Percentiles rank a stretch among this genome's conserved stretches.
These are phyloP conservation scores for Plagiodera versicolora DNA, from an alignment of 2,888 invertebrate genomes.

Conservation along the genomic window DNA sequence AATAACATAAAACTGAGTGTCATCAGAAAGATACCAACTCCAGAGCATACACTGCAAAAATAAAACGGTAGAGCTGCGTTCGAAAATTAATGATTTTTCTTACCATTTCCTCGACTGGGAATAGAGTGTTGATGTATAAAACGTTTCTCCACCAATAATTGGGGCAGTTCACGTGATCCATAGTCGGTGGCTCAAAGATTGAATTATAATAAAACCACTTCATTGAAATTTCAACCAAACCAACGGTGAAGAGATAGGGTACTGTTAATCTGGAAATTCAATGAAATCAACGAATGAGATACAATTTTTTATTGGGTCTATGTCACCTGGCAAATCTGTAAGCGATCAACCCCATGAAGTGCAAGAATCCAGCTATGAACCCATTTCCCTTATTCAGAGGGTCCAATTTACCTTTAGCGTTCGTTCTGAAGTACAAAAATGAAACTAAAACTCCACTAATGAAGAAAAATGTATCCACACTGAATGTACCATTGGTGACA, in stretches of 20 bases:
- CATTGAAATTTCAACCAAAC: slow-evolving; percentile 83
- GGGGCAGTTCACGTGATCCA: slow-evolving; percentile 80
- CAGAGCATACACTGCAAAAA: slow-evolving; percentile 80
- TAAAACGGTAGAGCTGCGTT: slow-evolving; percentile 10
- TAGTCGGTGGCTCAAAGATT: slow-evolving; percentile 80
- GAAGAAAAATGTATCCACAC: slow-evolving; percentile 83
- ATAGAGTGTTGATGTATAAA: slow-evolving; percentile 82
- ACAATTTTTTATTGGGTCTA: neutral
- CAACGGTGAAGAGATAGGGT: slow-evolving; percentile 81
- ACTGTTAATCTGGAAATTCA: slow-evolving; percentile 66
- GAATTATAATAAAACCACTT: slow-evolving; percentile 82
- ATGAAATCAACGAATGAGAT: neutral
- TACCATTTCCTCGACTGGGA: slow-evolving; percentile 84
- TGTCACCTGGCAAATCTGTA: slow-evolving; percentile 75
- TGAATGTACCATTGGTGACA: slow-evolving; percentile 76
- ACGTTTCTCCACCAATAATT: slow-evolving; percentile 88
- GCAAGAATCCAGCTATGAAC: slow-evolving; percentile 64
- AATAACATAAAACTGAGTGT: slow-evolving; percentile 84
- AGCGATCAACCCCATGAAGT: slow-evolving; percentile 74
- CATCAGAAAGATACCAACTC: slow-evolving; percentile 89
- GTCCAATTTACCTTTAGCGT: slow-evolving; percentile 73
- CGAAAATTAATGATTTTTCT: slow-evolving; percentile 28
- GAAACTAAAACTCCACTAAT: slow-evolving; percentile 79
- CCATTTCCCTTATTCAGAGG: slow-evolving; percentile 65
- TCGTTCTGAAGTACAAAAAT: slow-evolving; percentile 82